Base-by-base conservation (phyloP, 2,797 vertebrate genomes). In the Mus spretus region DNA sequence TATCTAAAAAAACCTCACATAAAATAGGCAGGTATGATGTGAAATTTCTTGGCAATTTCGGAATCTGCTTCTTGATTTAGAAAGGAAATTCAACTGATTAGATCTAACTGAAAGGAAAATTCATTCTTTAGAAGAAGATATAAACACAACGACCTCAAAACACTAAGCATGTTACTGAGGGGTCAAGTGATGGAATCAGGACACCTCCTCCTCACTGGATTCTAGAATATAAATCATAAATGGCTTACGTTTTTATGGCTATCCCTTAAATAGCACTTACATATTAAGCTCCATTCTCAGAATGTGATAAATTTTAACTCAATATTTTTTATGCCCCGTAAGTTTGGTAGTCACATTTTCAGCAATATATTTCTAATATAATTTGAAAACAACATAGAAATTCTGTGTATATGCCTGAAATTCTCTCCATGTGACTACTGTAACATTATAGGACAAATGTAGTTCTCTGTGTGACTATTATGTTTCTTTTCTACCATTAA, bases 261-360 rank as follows among this genome's bases (percentile, higher is more conserved):
- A 74, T 0, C 47, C 91, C 31, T 81, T 85, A 90, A 57, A 70
- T 1, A 94, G 15, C 50, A 81, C 40, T 79, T 82, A 83, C 1
- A 12, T 34, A 34, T 19, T 22, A 96, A 92, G n/a, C 17, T 77
- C 28, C 55, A 24, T 5, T 24, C 22, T 65, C 88, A 75, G 26
- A 89, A 82, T 19, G n/a, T 83, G 14, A 74, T 1, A 80, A 67
- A 79, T 50, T 57, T 70, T 83, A 97, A 37, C 57, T 95, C 63
- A 50, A 8, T 70, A n/a, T 63, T 63, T 70, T 75, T 37, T 47
- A 59, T 47, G 12, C 22, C 1, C 12, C 61, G 1, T 59, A 87
- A 89, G 19, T 90, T 47, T 55, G 57, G 24, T 44, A 28, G 40
- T 90, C 90, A 91, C 40, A 55, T 63, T 93, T 95, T 61, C 13